Base-by-base conservation (phyloP, 2,888 invertebrate species). In the Magallana nippona region DNA sequence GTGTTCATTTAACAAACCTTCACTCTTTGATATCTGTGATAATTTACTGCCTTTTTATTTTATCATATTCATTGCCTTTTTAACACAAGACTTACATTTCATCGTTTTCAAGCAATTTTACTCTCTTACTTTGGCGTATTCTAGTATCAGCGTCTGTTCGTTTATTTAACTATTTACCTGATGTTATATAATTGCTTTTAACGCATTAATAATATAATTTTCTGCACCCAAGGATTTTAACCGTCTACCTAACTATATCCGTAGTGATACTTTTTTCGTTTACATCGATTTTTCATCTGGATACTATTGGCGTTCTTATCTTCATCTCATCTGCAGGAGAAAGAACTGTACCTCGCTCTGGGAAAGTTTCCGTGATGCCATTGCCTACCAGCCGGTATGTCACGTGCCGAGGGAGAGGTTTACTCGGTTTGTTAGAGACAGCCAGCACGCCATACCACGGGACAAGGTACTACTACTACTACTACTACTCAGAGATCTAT, bases 291-390 rank as follows among this genome's bases (percentile, higher is more conserved):
- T 44, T 44, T 44, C 44, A 44, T 44, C 44, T 44, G 2, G 5
- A 32, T 32, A 32, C 32, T 32, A 44, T 44, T 44, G 44, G 1
- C 10, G 1, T 77, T 77, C 11, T 8, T 22, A 27, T 10, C 10
- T 77, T 22, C 17, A 10, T 77, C n/a, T 78, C 19, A n/a, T 17
- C 55, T 44, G n/a, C 55, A 78, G 56, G 1, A 55, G 15, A 22
- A 81, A 44, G 55, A 81, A 81, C 22, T 81, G 81, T 44, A 57
- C 81, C n/a, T 62, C 2, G 19, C 81, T 81, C 3, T 81, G 81
- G 81, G 62, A 81, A 19, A 32, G 27, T 10, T 81, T 81, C 17
- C 32, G 55, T n/a, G 62, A 81, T 5, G 81, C 81, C n/a, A 32
- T 81, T 63, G 81, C 81, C 13, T 81, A 62, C 55, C 81, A 81